Percentiles rank a stretch among this genome's conserved stretches.
Conservation (phyloP, 35 echinoderm and acorn worm species). For the Nesometra sesokonis region DNA sequence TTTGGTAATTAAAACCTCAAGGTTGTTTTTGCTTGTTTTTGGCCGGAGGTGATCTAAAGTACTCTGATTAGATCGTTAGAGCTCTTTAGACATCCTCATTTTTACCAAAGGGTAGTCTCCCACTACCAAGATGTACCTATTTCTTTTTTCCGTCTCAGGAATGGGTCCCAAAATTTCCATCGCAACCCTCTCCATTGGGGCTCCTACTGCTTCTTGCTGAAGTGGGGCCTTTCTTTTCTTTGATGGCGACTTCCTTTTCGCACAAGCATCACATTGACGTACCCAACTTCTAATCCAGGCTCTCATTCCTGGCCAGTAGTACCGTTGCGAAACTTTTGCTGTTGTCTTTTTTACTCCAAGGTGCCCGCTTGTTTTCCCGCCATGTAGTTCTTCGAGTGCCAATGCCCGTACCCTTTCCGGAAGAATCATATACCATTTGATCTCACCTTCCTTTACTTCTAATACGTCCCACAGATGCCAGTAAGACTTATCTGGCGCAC, state of each 20-base stretch:
- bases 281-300: too few species aligned
- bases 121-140: slow-evolving; percentile 46
- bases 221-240: slow-evolving; percentile 19
- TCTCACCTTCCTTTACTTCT: neutral
- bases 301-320: neutral
- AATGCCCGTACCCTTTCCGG: neutral
- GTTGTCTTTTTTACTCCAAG: neutral
- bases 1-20: too few species aligned
- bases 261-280: too few species aligned
- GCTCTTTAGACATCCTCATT: too few species aligned
- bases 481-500: neutral
- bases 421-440: slow-evolving; percentile 9
- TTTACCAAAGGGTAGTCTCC: too few species aligned
- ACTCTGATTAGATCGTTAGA: too few species aligned
- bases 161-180: slow-evolving; percentile 43
- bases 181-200: slow-evolving; percentile 27
- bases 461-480: slow-evolving; percentile 3
- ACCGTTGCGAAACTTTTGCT: neutral
- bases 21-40: too few species aligned
- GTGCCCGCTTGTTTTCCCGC: neutral
- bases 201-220: neutral
- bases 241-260: neutral
- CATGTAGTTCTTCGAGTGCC: neutral
- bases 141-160: slow-evolving; percentile 4
- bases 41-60: too few species aligned